These are phyloP conservation scores for Drosophila teissieri DNA, from an alignment of 1,140 invertebrate species.

Conservation along the genomic window DNA sequence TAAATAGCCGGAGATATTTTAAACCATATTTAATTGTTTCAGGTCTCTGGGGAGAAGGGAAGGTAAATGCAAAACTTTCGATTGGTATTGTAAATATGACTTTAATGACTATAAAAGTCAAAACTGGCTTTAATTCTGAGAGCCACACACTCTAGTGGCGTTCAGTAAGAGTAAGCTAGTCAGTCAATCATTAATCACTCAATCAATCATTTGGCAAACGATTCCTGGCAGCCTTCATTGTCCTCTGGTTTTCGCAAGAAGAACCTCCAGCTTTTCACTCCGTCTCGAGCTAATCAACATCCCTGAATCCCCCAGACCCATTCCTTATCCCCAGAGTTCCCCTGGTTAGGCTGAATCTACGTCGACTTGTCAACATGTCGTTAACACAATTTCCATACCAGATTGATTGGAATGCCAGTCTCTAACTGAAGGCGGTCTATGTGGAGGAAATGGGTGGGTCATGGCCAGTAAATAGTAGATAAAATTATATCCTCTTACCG, in stretches of 20 bases:
- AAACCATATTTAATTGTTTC: conserved; percentile 76
- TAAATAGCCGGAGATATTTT: conserved; percentile 70
- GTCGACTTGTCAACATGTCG: conserved; percentile 74
- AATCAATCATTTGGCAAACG: conserved; percentile 74
- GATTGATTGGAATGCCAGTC: conserved; percentile 42
- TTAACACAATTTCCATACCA: conserved; percentile 71
- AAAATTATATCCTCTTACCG: background rate
- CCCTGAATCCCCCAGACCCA: conserved; percentile 24
- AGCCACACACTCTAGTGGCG: conserved; percentile 22
- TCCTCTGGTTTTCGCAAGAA: conserved; percentile 50
- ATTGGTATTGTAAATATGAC: conserved; percentile 54
- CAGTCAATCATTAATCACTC: conserved; percentile 81
- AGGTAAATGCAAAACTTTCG: conserved; percentile 51
- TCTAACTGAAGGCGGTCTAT: conserved; percentile 21
- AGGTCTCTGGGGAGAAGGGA: conserved; percentile 18
- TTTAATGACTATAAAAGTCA: conserved; percentile 67
- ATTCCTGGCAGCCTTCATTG: conserved; percentile 48
- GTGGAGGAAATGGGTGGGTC: conserved; percentile 3
- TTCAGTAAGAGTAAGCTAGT: conserved; percentile 18
- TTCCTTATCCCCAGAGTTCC: conserved; percentile 34
- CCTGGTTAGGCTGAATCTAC: conserved; percentile 54
- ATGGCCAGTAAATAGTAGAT: too few species aligned
- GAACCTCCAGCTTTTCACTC: conserved; percentile 40
- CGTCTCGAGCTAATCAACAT: conserved; percentile 60
- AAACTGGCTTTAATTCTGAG: conserved; percentile 62